Percentiles rank a stretch among this genome's conserved stretches.
Conservation (phyloP, 2,888 invertebrate species). For the Napeogenes inachia region DNA sequence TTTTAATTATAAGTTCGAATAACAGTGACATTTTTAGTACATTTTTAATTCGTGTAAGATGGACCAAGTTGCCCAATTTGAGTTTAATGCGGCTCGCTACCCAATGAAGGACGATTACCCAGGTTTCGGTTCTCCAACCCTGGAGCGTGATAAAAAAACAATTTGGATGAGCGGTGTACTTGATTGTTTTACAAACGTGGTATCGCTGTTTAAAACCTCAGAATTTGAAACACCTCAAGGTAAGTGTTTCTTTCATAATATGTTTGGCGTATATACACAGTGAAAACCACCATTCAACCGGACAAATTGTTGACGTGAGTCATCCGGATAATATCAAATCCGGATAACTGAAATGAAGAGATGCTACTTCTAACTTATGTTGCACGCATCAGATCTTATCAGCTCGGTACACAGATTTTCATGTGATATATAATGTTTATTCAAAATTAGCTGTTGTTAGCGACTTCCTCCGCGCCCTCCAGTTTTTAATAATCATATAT, state of each 20-base stretch:
- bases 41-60: slow-evolving; percentile 4
- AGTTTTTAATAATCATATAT: too few species aligned
- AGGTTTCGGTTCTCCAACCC: slow-evolving; percentile 31
- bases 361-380: too few species aligned
- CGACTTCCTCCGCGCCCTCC: too few species aligned
- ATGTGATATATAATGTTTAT: too few species aligned
- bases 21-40: background rate
- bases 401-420: too few species aligned
- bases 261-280: slow-evolving; percentile 20
- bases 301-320: too few species aligned
- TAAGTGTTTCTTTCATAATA: slow-evolving; percentile 37
- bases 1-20: too few species aligned
- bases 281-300: too few species aligned
- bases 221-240: slow-evolving; percentile 85
- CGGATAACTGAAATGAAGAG: too few species aligned
- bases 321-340: too few species aligned
- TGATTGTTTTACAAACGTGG: slow-evolving; percentile 91
- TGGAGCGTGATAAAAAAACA: slow-evolving; percentile 65
- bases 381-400: too few species aligned
- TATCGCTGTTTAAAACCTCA: slow-evolving; percentile 89
- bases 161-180: slow-evolving; percentile 89
- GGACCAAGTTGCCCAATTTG: slow-evolving; percentile 29
- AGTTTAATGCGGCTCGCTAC: slow-evolving; percentile 30
- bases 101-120: slow-evolving; percentile 36
- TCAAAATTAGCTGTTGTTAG: too few species aligned